These are phyloP conservation scores for Anhinga rufa DNA, from an alignment of 2,113 vertebrate genomes.

Conservation along the genomic window DNA sequence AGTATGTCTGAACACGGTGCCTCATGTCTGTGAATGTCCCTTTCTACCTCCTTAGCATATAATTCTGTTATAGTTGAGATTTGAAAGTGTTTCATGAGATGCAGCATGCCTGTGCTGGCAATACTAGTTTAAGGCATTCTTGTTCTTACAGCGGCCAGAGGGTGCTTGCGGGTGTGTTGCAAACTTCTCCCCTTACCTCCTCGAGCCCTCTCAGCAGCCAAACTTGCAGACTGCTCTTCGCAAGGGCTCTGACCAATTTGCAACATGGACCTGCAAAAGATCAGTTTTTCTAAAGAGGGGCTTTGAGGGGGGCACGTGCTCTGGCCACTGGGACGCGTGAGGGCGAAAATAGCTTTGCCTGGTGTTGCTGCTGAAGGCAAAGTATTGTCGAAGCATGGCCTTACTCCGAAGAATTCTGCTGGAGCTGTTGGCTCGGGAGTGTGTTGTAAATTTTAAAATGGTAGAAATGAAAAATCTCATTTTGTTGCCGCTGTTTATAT, in stretches of 20 bases:
- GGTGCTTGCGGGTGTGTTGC: neutral
- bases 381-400: rapidly evolving
- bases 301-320: neutral
- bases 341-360: neutral
- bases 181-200: neutral
- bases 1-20: neutral
- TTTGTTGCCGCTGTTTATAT: neutral
- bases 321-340: rapidly evolving
- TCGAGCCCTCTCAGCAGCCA: neutral
- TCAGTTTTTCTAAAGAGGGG: too few species aligned
- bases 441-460: neutral
- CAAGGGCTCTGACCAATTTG: neutral
- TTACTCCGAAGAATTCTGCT: neutral
- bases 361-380: neutral
- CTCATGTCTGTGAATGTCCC: neutral
- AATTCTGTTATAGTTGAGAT: neutral
- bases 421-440: neutral
- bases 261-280: neutral
- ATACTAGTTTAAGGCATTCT: neutral
- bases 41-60: neutral
- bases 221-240: neutral
- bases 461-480: neutral
- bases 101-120: neutral
- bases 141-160: neutral
- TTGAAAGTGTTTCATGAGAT: neutral